These are phyloP conservation scores for Oreamnos americanus DNA, from an alignment of 2,113 vertebrate species.

Conservation along the genomic window DNA sequence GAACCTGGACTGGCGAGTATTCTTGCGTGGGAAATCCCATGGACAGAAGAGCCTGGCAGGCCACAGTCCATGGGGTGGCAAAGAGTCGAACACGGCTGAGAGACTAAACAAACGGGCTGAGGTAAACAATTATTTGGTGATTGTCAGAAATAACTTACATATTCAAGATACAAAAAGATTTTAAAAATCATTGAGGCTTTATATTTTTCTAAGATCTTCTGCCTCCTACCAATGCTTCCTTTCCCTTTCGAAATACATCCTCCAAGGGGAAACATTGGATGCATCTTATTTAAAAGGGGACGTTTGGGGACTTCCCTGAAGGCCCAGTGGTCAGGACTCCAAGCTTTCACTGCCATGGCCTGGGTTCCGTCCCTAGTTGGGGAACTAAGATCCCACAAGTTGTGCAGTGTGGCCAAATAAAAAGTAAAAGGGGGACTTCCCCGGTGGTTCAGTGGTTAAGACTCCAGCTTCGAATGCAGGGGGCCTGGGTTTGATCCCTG, in stretches of 20 bases:
- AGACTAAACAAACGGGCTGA: background rate
- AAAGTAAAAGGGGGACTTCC: background rate
- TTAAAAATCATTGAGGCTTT: background rate
- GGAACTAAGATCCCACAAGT: background rate
- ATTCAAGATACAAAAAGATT: background rate
- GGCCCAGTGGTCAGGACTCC: background rate
- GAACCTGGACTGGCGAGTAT: background rate
- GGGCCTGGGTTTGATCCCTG: background rate
- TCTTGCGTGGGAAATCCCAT: background rate
- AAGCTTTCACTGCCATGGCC: background rate
- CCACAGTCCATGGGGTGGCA: background rate
- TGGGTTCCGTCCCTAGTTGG: background rate
- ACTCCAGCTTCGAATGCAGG: background rate
- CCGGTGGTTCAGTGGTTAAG: background rate
- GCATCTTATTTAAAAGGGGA: background rate
- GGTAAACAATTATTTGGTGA: background rate
- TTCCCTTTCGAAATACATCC: background rate
- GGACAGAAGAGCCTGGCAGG: background rate
- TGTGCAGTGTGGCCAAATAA: background rate
- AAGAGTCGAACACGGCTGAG: background rate
- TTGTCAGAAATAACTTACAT: background rate
- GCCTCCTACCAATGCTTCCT: background rate
- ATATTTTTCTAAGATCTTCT: background rate
- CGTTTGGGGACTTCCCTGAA: background rate
- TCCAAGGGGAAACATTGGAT: too few species aligned